These are phyloP conservation scores for Drepanosiphum platanoidis DNA, from an alignment of 2,888 invertebrate species.

Conservation along the genomic window DNA sequence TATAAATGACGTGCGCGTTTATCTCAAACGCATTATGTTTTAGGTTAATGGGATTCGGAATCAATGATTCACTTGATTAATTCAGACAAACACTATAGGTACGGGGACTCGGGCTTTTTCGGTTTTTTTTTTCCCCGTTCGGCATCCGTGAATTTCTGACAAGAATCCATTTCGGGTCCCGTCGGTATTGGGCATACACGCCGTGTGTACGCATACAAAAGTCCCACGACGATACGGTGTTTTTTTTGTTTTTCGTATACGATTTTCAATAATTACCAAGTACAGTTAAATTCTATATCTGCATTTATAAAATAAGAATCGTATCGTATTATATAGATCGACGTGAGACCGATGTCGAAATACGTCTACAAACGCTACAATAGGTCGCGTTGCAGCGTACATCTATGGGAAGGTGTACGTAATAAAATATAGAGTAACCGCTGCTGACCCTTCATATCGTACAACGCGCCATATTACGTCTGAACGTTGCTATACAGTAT, in stretches of 20 bases:
- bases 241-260: not conserved
- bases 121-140: not conserved
- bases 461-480: not conserved
- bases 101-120: too few species aligned
- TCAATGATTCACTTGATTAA: not conserved
- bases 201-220: not conserved
- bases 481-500: slow-evolving; percentile 3
- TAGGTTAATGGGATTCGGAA: not conserved
- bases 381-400: not conserved
- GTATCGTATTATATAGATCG: too few species aligned
- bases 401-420: not conserved
- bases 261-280: not conserved
- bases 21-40: too few species aligned
- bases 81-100: not conserved
- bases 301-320: too few species aligned
- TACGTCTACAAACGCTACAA: not conserved
- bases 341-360: not conserved
- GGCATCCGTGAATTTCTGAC: not conserved
- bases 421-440: slow-evolving; percentile 13
- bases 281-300: too few species aligned
- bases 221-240: not conserved
- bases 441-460: not conserved
- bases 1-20: too few species aligned
- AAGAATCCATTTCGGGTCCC: slow-evolving; percentile 8
- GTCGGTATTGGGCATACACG: not conserved